Base-by-base conservation (phyloP, 2,113 vertebrate genomes). In the Centrocercus urophasianus region DNA sequence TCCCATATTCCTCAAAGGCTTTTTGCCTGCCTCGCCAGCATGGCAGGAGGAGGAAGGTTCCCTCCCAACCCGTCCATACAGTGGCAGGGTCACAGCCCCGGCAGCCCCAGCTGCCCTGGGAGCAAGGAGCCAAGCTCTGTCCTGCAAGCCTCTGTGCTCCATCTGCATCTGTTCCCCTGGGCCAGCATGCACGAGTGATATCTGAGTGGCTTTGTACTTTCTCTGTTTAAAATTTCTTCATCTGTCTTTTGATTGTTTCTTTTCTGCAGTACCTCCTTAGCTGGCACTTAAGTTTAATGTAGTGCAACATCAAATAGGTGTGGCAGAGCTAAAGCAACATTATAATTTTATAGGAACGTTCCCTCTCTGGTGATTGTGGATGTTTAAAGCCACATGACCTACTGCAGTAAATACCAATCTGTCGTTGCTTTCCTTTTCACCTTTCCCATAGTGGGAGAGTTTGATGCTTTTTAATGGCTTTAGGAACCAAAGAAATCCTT, bases 401-500 rank as follows among this genome's bases (percentile, higher is more conserved):
- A 61, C 32, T 36, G 40, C 30, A 66, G 64, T 70, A 67, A 79
- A 87, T 71, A 45, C n/a, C 60, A 66, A 87, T 83, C 19, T 30
- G 4, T 47, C 2, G 0, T 79, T 64, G 65, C 59, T 80, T 95
- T 92, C 32, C 30, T 57, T 76, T 77, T 32, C 32, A 82, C 57
- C 45, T 89, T 95, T 93, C 45, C 75, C 52, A 25, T 88, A 72
- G 42, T 38, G 60, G 52, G 70, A 66, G 83, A 86, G 21, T 64
- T 60, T 85, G 66, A 50, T 87, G 80, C 54, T 83, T 96, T 88
- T 94, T 66, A 80, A 83, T 95, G 88, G 72, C 80, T 95, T 95
- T 88, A 92, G 92, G 76, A 96, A 91, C 89, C 78, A 80, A 83
- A 93, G 65, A 95, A 97, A 94, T 74, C 89, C 91, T 90, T 90